Evolutionary conservation across 1,140 invertebrate species (phyloP).

Genomic region (Littorina saxatilis): DNA sequence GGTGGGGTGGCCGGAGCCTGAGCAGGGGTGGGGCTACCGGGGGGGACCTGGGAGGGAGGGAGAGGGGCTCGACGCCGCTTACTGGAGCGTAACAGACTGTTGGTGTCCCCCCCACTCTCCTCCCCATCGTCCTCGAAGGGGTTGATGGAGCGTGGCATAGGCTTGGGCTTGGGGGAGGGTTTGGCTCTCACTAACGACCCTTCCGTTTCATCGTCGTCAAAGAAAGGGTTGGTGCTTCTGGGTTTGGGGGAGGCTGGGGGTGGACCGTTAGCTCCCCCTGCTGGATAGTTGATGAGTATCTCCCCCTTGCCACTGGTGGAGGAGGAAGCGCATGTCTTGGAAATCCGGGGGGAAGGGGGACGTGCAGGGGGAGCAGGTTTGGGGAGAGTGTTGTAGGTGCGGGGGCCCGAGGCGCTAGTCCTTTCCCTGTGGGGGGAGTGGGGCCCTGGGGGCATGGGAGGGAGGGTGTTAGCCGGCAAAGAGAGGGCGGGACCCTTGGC

Average conservation of each 20-base stretch:
- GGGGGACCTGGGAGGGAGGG: not conserved
- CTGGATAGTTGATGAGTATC: constrained; percentile 48
- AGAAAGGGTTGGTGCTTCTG: constrained; percentile 27
- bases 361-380: constrained; percentile 18
- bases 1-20: constrained; percentile 28
- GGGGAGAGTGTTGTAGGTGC: not conserved
- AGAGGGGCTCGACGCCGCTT: constrained; percentile 29
- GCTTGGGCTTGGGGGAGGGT: not conserved
- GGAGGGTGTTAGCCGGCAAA: constrained; percentile 19
- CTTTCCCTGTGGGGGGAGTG: constrained; percentile 25
- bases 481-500: constrained; percentile 36
- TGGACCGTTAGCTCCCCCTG: constrained; percentile 1
- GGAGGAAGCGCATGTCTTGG: not conserved
- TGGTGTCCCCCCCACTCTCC: constrained; percentile 21
- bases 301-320: constrained; percentile 37
- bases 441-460: constrained; percentile 30
- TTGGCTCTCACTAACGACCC: too few relatives aligned
- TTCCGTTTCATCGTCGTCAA: constrained; percentile 7
- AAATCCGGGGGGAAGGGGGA: constrained; percentile 22
- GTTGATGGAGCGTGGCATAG: not conserved
- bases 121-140: not conserved
- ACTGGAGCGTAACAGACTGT: constrained; percentile 28
- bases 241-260: constrained; percentile 25
- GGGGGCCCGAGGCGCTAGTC: not conserved
- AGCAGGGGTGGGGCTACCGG: not conserved